Base-by-base conservation (phyloP, 2,113 vertebrate species). In the Indicator indicator region DNA sequence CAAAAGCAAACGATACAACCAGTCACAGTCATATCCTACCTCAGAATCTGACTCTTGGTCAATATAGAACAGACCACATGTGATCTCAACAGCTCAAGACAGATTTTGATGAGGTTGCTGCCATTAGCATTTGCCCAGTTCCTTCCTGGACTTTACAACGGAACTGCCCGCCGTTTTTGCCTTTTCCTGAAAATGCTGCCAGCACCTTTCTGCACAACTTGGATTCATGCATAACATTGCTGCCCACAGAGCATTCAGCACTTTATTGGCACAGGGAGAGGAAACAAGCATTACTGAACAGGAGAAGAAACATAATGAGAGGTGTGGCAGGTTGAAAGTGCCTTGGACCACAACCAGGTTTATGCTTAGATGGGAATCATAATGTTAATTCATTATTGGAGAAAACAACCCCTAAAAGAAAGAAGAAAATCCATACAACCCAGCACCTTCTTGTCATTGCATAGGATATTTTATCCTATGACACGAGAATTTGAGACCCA, bases 101-200 rank as follows among this genome's bases (percentile, higher is more conserved):
- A 80, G 44, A 33, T 64, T 87, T 87, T 72, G 30, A 91, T 28
- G 55, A 86, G 81, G 64, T 62, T 75, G 44, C 71, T 93, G 69
- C 55, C 67, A 68, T 83, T 60, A 86, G 15, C 38, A 3, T 81
- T 93, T 86, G 42, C 68, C 60, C 59, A 83, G 21, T 58, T 94
- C 90, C 89, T 96, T 94, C 90, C 95, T 91, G 55, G 56, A 76
- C 80, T 83, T 94, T 38, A 80, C 26, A 52, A 56, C 44, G 89
- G 56, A 48, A 27, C 54, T 85, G 75, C 59, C 59, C 92, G 46
- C 24, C 27, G 55, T 77, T 90, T 75, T 88, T 90, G 63, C 56
- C 87, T 91, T 94, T 96, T 96, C 94, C 89, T 96, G 93, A 68
- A 91, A 90, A 86, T 33, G 52, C 84, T 94, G 90, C 91, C 95